These are phyloP conservation scores for Cinclus mexicanus DNA, from an alignment of 2,113 vertebrate species.

Conservation along the genomic window DNA sequence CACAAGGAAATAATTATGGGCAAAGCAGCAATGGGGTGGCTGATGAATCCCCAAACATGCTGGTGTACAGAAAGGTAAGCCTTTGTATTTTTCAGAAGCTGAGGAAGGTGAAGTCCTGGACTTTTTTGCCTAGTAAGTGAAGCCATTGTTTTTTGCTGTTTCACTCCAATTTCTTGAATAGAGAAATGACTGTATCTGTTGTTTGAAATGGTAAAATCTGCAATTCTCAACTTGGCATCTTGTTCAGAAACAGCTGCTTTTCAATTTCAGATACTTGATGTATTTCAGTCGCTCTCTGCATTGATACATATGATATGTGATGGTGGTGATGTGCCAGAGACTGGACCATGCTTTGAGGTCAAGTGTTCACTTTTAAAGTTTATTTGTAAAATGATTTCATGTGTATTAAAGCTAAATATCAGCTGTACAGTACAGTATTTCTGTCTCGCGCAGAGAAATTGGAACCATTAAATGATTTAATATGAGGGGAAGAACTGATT, in stretches of 20 bases:
- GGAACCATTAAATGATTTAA: neutral
- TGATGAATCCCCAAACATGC: constrained; percentile 96
- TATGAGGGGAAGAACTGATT: neutral
- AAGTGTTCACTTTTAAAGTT: neutral
- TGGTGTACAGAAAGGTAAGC: constrained; percentile 98
- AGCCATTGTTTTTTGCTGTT: neutral
- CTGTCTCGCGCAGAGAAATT: neutral
- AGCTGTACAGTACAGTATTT: neutral
- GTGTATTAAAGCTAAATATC: neutral
- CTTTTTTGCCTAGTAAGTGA: neutral
- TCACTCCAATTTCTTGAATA: neutral
- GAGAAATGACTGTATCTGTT: neutral
- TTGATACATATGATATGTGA: neutral
- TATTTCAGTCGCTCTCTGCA: neutral
- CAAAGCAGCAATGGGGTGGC: constrained; percentile 92
- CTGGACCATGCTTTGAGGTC: neutral
- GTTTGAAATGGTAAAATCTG: neutral
- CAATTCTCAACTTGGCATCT: neutral
- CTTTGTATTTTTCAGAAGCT: neutral
- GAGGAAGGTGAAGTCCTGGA: neutral
- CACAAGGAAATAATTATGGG: constrained; percentile 91
- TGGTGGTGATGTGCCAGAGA: neutral
- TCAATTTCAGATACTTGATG: neutral
- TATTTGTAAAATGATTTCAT: neutral
- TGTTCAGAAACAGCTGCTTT: neutral